These are phyloP conservation scores for Pteria penguin DNA, from an alignment of 2,888 invertebrate genomes.

Conservation along the genomic window DNA sequence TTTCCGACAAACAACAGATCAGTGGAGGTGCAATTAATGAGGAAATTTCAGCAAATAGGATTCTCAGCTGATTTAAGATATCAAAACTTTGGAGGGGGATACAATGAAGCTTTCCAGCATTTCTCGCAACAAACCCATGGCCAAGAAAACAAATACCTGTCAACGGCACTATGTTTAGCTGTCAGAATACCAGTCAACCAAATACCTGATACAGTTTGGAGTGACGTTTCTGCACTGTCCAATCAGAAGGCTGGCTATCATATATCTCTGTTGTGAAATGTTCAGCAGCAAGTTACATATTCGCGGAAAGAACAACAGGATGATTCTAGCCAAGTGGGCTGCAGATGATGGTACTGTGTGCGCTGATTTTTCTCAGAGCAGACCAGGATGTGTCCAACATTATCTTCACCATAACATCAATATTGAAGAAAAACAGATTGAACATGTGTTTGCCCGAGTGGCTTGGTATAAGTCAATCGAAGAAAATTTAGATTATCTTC, in stretches of 20 bases:
- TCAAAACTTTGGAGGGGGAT: not conserved
- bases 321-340: not conserved
- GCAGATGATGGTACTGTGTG: not conserved
- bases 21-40: not conserved
- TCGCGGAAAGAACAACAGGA: not conserved
- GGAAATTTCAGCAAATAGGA: slow-evolving; percentile 1
- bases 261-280: not conserved
- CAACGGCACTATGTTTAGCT: not conserved
- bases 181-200: not conserved
- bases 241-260: not conserved
- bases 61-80: not conserved
- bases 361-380: not conserved
- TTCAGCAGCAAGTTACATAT: not conserved
- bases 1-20: slow-evolving; percentile 3
- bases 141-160: not conserved
- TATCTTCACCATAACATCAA: not conserved
- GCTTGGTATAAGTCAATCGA: not conserved
- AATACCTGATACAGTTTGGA: not conserved
- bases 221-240: not conserved
- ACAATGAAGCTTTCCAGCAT: not conserved
- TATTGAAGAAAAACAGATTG: not conserved
- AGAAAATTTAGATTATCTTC: not conserved
- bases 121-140: not conserved
- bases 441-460: not conserved
- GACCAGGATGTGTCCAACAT: not conserved